Conservation (phyloP, 2,113 vertebrate species). For the Phrynosoma blainvillii region DNA sequence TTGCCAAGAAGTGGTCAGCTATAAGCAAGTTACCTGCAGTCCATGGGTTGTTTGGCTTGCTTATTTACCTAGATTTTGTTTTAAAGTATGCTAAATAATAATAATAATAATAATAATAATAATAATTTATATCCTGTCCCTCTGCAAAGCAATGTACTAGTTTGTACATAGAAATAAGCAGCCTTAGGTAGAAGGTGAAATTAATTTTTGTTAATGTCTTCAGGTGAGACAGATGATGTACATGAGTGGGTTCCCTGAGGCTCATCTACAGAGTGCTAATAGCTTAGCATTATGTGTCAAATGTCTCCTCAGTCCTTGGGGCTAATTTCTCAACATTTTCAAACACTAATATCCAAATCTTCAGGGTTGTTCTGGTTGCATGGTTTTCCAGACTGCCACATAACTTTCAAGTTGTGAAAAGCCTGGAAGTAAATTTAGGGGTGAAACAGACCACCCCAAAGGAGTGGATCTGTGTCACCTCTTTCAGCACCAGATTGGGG, state of each 20-base stretch:
- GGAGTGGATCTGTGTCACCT: too few relatives aligned
- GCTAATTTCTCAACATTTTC: neutral
- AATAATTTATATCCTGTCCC: too few relatives aligned
- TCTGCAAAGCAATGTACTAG: too few relatives aligned
- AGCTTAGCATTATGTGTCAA: neutral
- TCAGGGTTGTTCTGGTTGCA: neutral
- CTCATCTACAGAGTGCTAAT: neutral
- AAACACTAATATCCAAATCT: neutral
- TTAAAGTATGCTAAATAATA: too few relatives aligned
- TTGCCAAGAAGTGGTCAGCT: neutral
- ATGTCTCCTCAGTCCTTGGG: neutral
- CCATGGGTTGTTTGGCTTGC: too few relatives aligned
- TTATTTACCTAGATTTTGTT: too few relatives aligned
- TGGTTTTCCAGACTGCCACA: neutral
- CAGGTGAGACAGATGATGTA: too few relatives aligned
- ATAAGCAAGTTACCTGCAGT: neutral
- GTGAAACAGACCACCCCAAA: too few relatives aligned
- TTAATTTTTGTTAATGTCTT: neutral
- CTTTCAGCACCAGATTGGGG: too few relatives aligned
- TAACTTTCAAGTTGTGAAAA: neutral
- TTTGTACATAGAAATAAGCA: neutral
- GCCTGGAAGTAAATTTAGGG: too few relatives aligned
- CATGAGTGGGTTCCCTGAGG: neutral
- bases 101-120: too few relatives aligned
- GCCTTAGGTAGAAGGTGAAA: neutral